Base-by-base conservation (phyloP, 2,888 invertebrate genomes). In the Tupiocoris notatus region DNA sequence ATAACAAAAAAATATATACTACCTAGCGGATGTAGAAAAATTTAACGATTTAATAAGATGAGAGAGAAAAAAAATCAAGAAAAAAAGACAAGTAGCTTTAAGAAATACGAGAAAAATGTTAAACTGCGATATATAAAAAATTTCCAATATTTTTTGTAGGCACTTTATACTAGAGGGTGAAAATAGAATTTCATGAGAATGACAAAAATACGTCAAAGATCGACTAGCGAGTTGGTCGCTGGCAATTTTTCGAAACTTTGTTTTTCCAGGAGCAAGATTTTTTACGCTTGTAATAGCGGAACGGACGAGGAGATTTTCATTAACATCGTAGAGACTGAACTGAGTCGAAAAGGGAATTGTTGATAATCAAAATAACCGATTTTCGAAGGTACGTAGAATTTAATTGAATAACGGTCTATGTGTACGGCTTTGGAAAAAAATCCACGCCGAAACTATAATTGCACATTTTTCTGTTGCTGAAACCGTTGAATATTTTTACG, bases 81-180 rank as follows among this genome's bases (percentile, higher is more conserved):
- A 70, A 57, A 70, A 65, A 25, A 65, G 2, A 65, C 39, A 63
- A 22, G 9, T 70, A 70, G 70, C 25, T 22, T 59, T 57, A 70
- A 39, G 39, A 39, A 39, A 39, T 39, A 39, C 39, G 39, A n/a
- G n/a, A 39, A 70, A 68, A 39, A 65, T 65, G 20, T 39, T 17
- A n/a, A 65, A 65, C 54, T 23, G 59, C 70, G 59, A 70, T 59
- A 24, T 24, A 70, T 57, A 70, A 70, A 3, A 70, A 70, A 59
- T 21, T 59, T 70, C 59, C 70, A 25, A 70, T 70, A 70, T 70
- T 70, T 70, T 70, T 70, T 70, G 59, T 70, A 70, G 70, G 59
- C 70, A 70, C 70, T 70, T 70, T 70, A 59, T 70, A 70, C 59
- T 59, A 70, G 65, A 17, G 39, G 39, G 25, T 39, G 65, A 65